Evolutionary conservation across 2,113 vertebrate species (phyloP), one percentile per base, ranked within the genome.

Genomic region (Hiodon alosoides): DNA sequence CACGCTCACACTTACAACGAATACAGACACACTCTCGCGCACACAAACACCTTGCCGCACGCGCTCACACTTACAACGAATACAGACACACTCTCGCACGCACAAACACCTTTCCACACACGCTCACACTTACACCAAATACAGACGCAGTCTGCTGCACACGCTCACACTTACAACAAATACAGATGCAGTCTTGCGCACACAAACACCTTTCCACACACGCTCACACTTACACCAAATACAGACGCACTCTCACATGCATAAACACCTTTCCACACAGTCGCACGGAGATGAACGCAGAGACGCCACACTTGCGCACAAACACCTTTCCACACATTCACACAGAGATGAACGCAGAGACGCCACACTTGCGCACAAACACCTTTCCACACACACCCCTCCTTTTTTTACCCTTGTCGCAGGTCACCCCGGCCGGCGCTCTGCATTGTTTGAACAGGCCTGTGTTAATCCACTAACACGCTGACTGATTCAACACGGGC

Each of bases 381-480:
- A 52, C 47, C 48, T 58, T 48, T 58, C 48, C 71, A 60, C 71
- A 7, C 58, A 50, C 31, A 14, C 31, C 4, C 31, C 53, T 17
- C 50, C 50, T 17, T 31, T 31, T 2, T 47, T 57, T 71, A 72
- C 64, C 79, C 69, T 80, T 76, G 77, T 74, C 55, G 66, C 69
- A 3, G 31, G 71, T 73, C 6, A 6, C 61, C 73, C 75, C 72
- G 76, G 74, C 60, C 52, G 16, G 71, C 69, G 75, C 75, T 69
- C 13, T 16, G 67, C 70, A 71, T 13, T 81, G 79, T 83, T 83
- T 84, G 79, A 81, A 83, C 81, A 83, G 78, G 51, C 77, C 66
- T 59, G 46, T 73, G 65, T 73, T 83, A 72, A 78, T 79, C 80
- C 80, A 76, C 75, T 82, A 72, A 59, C 73, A 72, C 77, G 69